Conservation (phyloP, 2,888 invertebrate genomes). For the Onthophagus sagittarius region DNA sequence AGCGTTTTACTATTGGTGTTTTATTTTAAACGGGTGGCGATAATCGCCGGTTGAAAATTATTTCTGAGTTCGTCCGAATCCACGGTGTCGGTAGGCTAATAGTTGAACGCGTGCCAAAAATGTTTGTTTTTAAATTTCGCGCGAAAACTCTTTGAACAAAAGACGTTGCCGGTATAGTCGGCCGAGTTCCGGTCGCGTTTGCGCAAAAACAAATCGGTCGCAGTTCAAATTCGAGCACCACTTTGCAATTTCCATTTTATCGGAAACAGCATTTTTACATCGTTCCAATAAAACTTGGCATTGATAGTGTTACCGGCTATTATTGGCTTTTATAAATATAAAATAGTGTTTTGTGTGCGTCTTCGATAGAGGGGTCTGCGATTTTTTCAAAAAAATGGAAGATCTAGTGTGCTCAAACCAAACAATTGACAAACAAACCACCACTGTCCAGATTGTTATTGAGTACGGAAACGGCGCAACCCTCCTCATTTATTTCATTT, state of each 20-base stretch:
- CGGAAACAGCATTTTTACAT: not conserved
- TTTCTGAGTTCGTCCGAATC: slow-evolving; percentile 21
- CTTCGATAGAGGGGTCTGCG: not conserved
- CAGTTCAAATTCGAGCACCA: not conserved
- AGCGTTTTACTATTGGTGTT: slow-evolving; percentile 18
- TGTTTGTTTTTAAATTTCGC: slow-evolving; percentile 22
- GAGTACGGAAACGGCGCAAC: not conserved
- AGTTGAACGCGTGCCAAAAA: slow-evolving; percentile 20
- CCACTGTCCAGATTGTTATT: not conserved
- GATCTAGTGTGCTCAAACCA: slow-evolving; percentile 6
- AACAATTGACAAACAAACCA: not conserved
- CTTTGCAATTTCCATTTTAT: not conserved
- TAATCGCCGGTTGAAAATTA: slow-evolving; percentile 21
- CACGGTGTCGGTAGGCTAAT: not conserved
- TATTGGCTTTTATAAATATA: slow-evolving; percentile 12
- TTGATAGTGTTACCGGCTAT: slow-evolving; percentile 18
- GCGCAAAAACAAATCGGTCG: slow-evolving; percentile 1
- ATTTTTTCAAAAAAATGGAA: not conserved
- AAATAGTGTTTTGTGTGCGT: not conserved
- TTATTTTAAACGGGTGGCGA: slow-evolving; percentile 20
- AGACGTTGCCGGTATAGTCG: not conserved
- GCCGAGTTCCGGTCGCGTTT: not conserved
- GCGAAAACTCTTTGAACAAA: slow-evolving; percentile 13
- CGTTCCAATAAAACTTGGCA: slow-evolving; percentile 26
- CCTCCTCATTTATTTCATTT: not conserved